Percentiles rank a stretch among this genome's conserved stretches.
Conservation (phyloP, 2,888 invertebrate genomes). For the Drosophila maculinotata region DNA sequence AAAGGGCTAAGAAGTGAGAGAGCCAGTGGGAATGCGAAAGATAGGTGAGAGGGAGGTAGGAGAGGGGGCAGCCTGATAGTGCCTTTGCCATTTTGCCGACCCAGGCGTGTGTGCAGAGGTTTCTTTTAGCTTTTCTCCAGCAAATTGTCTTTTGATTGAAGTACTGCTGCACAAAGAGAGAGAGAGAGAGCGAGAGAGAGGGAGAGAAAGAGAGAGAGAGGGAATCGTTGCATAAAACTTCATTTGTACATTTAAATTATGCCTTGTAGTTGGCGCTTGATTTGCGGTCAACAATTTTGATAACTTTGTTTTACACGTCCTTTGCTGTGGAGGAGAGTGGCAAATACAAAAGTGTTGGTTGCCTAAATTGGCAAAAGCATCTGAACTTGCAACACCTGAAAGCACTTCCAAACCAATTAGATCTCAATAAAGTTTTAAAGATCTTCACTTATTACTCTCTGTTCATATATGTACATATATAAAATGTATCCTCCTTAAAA, state of each 20-base stretch:
- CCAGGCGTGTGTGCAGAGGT: slow-evolving; percentile 46
- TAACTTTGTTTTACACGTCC: slow-evolving; percentile 60
- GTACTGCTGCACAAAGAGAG: slow-evolving; percentile 35
- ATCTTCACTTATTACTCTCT: no score
- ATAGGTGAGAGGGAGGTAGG: slow-evolving; percentile 4
- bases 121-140: slow-evolving; percentile 39
- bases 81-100: slow-evolving; percentile 71
- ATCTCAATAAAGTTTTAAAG: no score
- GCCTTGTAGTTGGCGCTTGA: slow-evolving; percentile 48
- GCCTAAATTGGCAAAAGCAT: neutral
- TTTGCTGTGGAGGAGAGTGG: neutral
- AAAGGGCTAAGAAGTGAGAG: slow-evolving; percentile 8
- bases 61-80: slow-evolving; percentile 26
- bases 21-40: neutral
- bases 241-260: slow-evolving; percentile 68
- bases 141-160: slow-evolving; percentile 80
- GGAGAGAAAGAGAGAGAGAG: neutral
- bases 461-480: no score
- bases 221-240: slow-evolving; percentile 44
- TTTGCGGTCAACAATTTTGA: slow-evolving; percentile 60
- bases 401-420: no score
- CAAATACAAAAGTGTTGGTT: slow-evolving; percentile 2
- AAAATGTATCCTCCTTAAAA: neutral
- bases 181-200: neutral
- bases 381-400: neutral